Conservation (phyloP, 2,888 invertebrate genomes). For the Rhaphigaster nebulosa region DNA sequence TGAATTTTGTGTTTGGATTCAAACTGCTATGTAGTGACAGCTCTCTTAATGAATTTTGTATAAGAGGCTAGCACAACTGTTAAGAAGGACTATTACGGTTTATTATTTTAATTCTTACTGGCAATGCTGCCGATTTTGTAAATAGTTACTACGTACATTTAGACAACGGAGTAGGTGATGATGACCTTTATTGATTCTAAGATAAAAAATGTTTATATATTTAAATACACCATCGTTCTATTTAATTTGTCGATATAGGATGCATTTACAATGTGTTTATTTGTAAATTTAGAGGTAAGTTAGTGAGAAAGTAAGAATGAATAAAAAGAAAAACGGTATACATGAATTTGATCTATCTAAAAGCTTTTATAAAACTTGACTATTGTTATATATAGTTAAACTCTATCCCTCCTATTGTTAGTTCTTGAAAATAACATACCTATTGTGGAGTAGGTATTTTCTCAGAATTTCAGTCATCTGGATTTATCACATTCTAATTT, state of each 20-base stretch:
- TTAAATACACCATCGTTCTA: constrained; percentile 59
- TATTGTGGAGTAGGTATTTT: neutral
- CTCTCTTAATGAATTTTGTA: constrained; percentile 39
- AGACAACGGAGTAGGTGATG: constrained; percentile 56
- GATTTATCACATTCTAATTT: constrained; percentile 17
- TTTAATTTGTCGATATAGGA: constrained; percentile 59
- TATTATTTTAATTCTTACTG: constrained; percentile 52
- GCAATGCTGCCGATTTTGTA: constrained; percentile 48
- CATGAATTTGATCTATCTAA: constrained; percentile 38
- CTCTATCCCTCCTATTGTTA: constrained; percentile 40
- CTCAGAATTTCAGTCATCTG: neutral
- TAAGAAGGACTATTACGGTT: constrained; percentile 22
- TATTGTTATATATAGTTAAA: constrained; percentile 40
- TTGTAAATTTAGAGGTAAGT: constrained; percentile 59
- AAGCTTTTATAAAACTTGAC: constrained; percentile 47
- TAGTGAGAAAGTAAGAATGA: constrained; percentile 53
- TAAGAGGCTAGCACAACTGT: constrained; percentile 42
- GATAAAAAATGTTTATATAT: constrained; percentile 57
- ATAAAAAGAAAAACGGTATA: constrained; percentile 43
- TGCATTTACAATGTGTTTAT: constrained; percentile 58
- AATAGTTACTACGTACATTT: constrained; percentile 57
- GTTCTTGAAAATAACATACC: constrained; percentile 10
- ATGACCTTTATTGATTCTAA: constrained; percentile 55
- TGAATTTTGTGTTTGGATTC: constrained; percentile 37
- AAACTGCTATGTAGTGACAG: constrained; percentile 24